These are phyloP conservation scores for Phoebastria nigripes DNA, from an alignment of 2,797 vertebrate genomes.

Conservation along the genomic window DNA sequence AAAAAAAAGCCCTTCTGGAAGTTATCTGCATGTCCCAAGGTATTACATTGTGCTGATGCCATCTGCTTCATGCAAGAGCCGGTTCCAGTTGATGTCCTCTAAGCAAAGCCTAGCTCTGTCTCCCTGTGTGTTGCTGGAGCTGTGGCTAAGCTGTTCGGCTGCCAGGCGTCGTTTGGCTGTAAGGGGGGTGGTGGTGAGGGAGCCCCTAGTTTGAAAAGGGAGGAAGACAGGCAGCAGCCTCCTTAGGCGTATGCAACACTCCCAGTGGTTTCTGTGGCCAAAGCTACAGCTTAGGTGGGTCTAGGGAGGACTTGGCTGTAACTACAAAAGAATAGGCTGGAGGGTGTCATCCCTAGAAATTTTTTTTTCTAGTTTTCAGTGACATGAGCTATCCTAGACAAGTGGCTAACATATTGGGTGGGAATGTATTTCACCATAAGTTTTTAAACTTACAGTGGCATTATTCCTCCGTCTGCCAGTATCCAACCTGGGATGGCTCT, in stretches of 20 bases:
- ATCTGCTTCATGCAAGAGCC: not conserved
- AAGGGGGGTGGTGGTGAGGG: not conserved
- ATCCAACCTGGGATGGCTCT: not conserved
- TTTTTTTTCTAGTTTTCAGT: not conserved
- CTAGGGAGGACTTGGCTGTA: not conserved
- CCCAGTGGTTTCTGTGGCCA: not conserved
- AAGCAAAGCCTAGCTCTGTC: not conserved
- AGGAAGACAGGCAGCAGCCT: not conserved
- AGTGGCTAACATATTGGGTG: not conserved
- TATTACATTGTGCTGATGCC: not conserved
- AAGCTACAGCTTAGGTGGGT: not conserved
- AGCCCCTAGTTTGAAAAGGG: not conserved
- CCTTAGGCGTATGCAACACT: fast-evolving
- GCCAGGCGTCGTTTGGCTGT: fast-evolving
- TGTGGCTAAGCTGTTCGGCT: not conserved
- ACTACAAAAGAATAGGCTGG: not conserved
- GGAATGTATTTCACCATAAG: not conserved
- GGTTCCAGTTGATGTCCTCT: not conserved
- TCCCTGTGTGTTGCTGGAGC: not conserved
- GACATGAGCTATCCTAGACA: not conserved
- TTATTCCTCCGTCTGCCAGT: not conserved
- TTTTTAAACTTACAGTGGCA: not conserved
- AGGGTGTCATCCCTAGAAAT: not conserved
- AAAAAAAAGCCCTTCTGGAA: not conserved
- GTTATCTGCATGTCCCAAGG: not conserved